Evolutionary conservation across 2,888 invertebrate species (phyloP), one percentile per base, ranked within the genome.

Genomic region (Sialis lutaria): DNA sequence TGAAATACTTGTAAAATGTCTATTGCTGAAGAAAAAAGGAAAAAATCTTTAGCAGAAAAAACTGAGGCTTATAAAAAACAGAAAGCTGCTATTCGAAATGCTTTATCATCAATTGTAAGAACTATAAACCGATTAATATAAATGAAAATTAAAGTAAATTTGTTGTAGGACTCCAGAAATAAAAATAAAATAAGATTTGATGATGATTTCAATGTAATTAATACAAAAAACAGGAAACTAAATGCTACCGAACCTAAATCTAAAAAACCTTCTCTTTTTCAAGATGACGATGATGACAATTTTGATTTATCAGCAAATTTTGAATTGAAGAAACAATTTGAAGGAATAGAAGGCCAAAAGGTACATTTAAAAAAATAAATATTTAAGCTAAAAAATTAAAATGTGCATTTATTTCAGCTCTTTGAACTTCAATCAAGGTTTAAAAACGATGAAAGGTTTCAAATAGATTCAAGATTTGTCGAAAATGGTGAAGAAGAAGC

Each of bases 371-470:
- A 2, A n/a, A 22, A 22, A 22, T 22, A 12, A 9, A 31, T 41
- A 35, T 10, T 37, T 42, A 6, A n/a, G 6, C 30, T 32, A 46
- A 46, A 45, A 33, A 43, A 13, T 44, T 39, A 6, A 30, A 42
- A 48, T 37, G 35, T 35, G 22, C 44, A 33, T 6, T 49, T 40
- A 46, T 56, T 61, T 42, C 53, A 79, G 79, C 67, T 81, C 55
- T 68, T 83, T 60, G 73, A 78, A 63, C 69, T 87, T 54, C 82
- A 87, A 69, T 73, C 77, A 42, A 74, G 73, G 56, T 78, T 74
- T 64, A 81, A 80, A 60, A 75, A 79, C 60, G 89, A 89, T 66
- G 73, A 79, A 56, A 73, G 89, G 58, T 89, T 89, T 65, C 67
- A 68, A 53, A 68, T 89, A 57, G 82, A 85, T 64, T 71, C 78